Evolutionary conservation across 2,888 invertebrate species (phyloP), one percentile per base, ranked within the genome.

Genomic region (Drosophila affinis): DNA sequence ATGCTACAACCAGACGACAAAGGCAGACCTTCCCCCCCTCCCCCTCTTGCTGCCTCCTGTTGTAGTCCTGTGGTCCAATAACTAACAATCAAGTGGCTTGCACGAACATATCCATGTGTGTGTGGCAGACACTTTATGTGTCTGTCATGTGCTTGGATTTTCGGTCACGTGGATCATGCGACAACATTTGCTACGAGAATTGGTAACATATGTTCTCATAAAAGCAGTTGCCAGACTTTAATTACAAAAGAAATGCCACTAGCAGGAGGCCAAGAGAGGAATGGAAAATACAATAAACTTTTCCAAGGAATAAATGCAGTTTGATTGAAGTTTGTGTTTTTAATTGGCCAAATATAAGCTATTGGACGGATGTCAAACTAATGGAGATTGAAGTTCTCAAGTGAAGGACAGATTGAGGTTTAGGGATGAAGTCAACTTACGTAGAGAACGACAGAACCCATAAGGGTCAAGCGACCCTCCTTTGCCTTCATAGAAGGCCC

Each of bases 31-130:
- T 6, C 39, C 14, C 3, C 39, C 14, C 3, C 0, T 5, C 24
- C 39, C 24, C 39, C 39, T 0, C 3, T 7, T 12, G 12, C 29
- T 29, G 9, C 32, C 32, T 17, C 24, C 71, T 17, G 58, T 59
- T 68, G 56, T 46, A 32, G 9, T 52, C 27, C 74, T 63, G 62
- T 55, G 61, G 61, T 63, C 77, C 82, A 85, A 88, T 88, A 89
- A 88, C 89, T 88, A 85, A 79, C 83, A 89, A 89, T 88, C 85
- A 83, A 79, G 64, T 72, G 70, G 58, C 55, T 27, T 34, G 46
- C 64, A 39, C 39, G 39, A 39, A 39, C 39, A 14, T 14, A n/a
- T n/a, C 14, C 39, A 14, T 14, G 14, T 14, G 14, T 17, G 10
- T 24, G 56, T 14, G 60, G 55, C 70, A 84, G 76, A 75, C 76